Evolutionary conservation across 2,797 vertebrate genomes (phyloP).

Genomic region (Ispidina picta): DNA sequence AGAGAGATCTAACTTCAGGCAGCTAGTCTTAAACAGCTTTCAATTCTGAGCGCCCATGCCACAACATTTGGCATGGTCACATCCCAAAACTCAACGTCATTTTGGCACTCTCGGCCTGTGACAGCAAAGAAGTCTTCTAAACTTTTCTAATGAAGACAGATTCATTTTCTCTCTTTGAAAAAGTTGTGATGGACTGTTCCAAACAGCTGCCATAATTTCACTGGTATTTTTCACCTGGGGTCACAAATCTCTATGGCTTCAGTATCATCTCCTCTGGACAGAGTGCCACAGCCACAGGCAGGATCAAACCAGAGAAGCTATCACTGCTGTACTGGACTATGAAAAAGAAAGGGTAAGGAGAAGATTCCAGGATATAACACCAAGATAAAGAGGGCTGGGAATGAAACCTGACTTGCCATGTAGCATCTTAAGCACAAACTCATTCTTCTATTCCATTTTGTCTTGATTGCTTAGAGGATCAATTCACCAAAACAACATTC

Average conservation of each 20-base stretch:
- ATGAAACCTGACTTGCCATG: not conserved
- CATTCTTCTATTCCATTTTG: not conserved
- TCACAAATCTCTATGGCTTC: slow-evolving; percentile 12
- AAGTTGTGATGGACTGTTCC: slow-evolving; percentile 15
- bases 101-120: slow-evolving; percentile 5
- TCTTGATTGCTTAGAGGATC: not conserved
- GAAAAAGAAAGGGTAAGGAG: not conserved
- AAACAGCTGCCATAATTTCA: slow-evolving; percentile 57
- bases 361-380: not conserved
- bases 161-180: slow-evolving; percentile 43
- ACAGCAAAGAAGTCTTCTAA: slow-evolving; percentile 18
- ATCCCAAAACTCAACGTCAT: slow-evolving; percentile 18
- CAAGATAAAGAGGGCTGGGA: not conserved
- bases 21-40: not conserved
- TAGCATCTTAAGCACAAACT: not conserved
- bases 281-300: not conserved
- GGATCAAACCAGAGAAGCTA: not conserved
- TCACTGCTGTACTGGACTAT: not conserved
- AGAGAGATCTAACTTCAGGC: not conserved
- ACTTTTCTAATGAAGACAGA: slow-evolving; percentile 33
- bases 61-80: not conserved
- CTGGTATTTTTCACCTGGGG: slow-evolving; percentile 64
- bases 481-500: not conserved
- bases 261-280: slow-evolving; percentile 46
- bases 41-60: not conserved